phyloP scores from a whole-genome alignment of 2,113 vertebrate genomes.

The Sinocyclocheilus rhinocerous region DNA sequence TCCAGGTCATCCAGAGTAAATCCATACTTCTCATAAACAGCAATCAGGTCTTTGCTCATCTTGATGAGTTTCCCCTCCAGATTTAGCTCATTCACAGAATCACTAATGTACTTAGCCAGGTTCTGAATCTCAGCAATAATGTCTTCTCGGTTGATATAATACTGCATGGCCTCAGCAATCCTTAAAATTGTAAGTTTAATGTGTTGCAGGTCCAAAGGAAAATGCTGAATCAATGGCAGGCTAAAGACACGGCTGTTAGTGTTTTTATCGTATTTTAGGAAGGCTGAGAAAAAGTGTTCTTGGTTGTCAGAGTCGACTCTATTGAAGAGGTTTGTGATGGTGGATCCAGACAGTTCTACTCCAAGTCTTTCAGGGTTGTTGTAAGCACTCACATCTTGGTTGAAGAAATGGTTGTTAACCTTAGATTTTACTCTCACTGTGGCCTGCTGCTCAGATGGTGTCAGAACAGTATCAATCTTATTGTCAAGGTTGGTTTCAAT shows the following conservation, averaged over 20 bases:
- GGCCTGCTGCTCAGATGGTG: constrained; percentile 81
- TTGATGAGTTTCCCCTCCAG: constrained; percentile 73
- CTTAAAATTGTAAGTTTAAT: constrained; percentile 72
- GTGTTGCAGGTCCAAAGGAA: constrained; percentile 80
- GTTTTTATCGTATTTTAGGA: constrained; percentile 91
- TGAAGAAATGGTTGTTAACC: constrained; percentile 82
- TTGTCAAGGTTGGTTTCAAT: constrained; percentile 79
- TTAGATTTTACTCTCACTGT: constrained; percentile 82
- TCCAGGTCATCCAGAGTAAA: constrained; percentile 81
- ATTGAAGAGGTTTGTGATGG: constrained; percentile 77
- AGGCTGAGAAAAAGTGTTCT: constrained; percentile 82
- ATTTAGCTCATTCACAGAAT: constrained; percentile 77
- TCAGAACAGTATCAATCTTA: constrained; percentile 79
- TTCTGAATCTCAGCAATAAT: constrained; percentile 74
- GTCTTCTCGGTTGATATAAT: constrained; percentile 72
- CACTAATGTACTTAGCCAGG: constrained; percentile 74
- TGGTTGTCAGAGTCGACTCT: constrained; percentile 72
- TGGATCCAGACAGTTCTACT: constrained; percentile 76
- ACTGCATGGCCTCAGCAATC: constrained; percentile 73
- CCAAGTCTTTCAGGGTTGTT: constrained; percentile 82
- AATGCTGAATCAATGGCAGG: constrained; percentile 79
- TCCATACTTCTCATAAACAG: constrained; percentile 73
- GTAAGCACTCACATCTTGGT: constrained; percentile 80
- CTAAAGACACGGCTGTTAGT: constrained; percentile 80
- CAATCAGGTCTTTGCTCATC: constrained; percentile 75